Base-by-base conservation (phyloP, 1,140 invertebrate species). In the Brachionus rotundiformis region DNA sequence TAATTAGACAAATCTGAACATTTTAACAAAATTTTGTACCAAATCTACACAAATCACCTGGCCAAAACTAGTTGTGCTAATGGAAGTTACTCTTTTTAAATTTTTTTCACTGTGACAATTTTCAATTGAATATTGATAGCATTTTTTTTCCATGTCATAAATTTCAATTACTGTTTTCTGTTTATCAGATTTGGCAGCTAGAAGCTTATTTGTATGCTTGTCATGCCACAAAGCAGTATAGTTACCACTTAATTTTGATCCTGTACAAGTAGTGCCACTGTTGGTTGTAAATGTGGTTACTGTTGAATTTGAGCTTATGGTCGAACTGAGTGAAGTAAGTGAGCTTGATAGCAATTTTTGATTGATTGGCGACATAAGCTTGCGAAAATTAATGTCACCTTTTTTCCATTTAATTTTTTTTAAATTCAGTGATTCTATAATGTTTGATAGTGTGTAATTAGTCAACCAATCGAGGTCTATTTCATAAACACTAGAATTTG, bases 191-290 rank as follows among this genome's bases (percentile, higher is more conserved):
- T 44, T 81, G 23, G 54, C 79, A 5, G 59, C 79, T 8, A 81
- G 39, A 16, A 81, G 59, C 8, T 63, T 79, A 25, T 79, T 36
- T 0, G 54, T 63, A 8, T 81, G 25, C n/a, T 41, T 65, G 31
- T 81, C 79, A 8, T 63, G 54, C 54, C 79, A 81, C 19, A 81
- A 7, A 33, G 79, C 79, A 13, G 79, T 81, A 49, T 81, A 81
- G 59, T 16, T 16, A 6, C 79, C 79, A 44, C 23, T 6, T 25
- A 19, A 41, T 23, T 25, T 79, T 1, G 29, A n/a, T 1, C 44
- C 2, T 31, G 47, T 29, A 11, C 25, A 3, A 33, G 19, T 27
- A 44, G 19, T 73, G 7, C 16, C 25, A 73, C 36, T 73, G 23
- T 59, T 77, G 16, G 23, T 47, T 7, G 76, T 79, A 16, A 19